These are phyloP conservation scores for Diorhabda elongata DNA, from an alignment of 1,140 invertebrate genomes.

Conservation along the genomic window DNA sequence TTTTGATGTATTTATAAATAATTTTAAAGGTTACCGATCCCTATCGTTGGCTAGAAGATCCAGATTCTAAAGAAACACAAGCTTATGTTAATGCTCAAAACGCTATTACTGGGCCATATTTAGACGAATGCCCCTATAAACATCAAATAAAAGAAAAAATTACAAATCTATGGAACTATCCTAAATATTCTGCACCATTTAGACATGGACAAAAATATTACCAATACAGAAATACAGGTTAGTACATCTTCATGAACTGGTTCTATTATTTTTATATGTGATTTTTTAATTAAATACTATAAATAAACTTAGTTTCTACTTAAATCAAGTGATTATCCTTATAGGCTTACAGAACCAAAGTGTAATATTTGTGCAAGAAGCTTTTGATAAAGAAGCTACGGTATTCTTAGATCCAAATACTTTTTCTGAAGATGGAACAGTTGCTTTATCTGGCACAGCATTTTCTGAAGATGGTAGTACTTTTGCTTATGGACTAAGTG, in stretches of 20 bases:
- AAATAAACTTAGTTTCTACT: no score
- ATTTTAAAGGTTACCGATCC: slow-evolving; percentile 76
- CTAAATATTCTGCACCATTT: slow-evolving; percentile 87
- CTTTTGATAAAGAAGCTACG: slow-evolving; percentile 69
- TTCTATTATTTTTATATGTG: no score
- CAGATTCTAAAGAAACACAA: slow-evolving; percentile 87
- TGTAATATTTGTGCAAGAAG: slow-evolving; percentile 89
- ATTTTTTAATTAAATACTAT: no score
- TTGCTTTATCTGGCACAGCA: slow-evolving; percentile 70
- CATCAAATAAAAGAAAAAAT: slow-evolving; percentile 70
- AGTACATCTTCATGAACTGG: background rate
- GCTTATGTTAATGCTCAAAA: slow-evolving; percentile 91
- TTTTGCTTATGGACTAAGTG: slow-evolving; percentile 88
- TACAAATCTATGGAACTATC: slow-evolving; percentile 93
- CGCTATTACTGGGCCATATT: slow-evolving; percentile 79
- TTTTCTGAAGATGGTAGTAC: slow-evolving; percentile 90
- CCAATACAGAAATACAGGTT: slow-evolving; percentile 89
- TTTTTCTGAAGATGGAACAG: slow-evolving; percentile 89
- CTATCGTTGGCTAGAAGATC: slow-evolving; percentile 96
- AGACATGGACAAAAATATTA: slow-evolving; percentile 84
- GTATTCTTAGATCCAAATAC: slow-evolving; percentile 96
- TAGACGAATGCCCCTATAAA: slow-evolving; percentile 72
- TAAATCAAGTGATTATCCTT: background rate
- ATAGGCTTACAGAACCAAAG: slow-evolving; percentile 54
- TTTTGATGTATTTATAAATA: background rate